Evolutionary conservation across 2,888 invertebrate genomes (phyloP).

Genomic region (Scrobipalpa atriplicella): DNA sequence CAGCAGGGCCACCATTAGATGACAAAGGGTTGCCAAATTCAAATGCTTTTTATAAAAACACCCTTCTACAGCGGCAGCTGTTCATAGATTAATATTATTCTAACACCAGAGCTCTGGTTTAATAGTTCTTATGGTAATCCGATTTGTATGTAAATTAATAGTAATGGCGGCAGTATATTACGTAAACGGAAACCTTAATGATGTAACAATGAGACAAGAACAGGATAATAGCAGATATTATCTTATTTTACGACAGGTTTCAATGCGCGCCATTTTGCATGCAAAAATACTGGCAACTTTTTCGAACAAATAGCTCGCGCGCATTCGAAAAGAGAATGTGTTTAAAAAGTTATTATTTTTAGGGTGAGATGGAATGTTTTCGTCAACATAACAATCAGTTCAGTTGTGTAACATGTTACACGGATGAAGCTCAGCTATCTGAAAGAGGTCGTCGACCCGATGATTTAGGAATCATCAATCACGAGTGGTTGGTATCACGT

Average conservation of each 20-base stretch:
- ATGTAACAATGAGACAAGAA: slow-evolving; percentile 34
- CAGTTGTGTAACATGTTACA: slow-evolving; percentile 50
- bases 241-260: background rate
- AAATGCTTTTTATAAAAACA: slow-evolving; percentile 62
- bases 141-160: slow-evolving; percentile 62
- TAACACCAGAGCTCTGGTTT: slow-evolving; percentile 55
- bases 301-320: background rate
- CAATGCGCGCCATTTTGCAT: slow-evolving; percentile 6
- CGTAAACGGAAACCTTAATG: slow-evolving; percentile 36
- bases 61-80: slow-evolving; percentile 70
- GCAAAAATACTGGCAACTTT: background rate
- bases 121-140: slow-evolving; percentile 53
- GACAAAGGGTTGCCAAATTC: slow-evolving; percentile 77
- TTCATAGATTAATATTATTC: slow-evolving; percentile 68
- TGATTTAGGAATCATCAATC: slow-evolving; percentile 80
- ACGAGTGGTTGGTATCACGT: slow-evolving; percentile 67
- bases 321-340: slow-evolving; percentile 6
- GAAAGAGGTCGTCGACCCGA: slow-evolving; percentile 63
- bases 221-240: slow-evolving; percentile 29
- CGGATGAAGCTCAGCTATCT: slow-evolving; percentile 56
- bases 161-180: slow-evolving; percentile 31
- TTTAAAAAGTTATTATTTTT: slow-evolving; percentile 10
- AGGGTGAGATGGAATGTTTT: slow-evolving; percentile 1
- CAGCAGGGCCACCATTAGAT: slow-evolving; percentile 55
- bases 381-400: slow-evolving; percentile 33